Percentiles rank a stretch among this genome's conserved stretches.
Conservation (phyloP, 1,140 invertebrate genomes). For the Philotrypesis tridentata region DNA sequence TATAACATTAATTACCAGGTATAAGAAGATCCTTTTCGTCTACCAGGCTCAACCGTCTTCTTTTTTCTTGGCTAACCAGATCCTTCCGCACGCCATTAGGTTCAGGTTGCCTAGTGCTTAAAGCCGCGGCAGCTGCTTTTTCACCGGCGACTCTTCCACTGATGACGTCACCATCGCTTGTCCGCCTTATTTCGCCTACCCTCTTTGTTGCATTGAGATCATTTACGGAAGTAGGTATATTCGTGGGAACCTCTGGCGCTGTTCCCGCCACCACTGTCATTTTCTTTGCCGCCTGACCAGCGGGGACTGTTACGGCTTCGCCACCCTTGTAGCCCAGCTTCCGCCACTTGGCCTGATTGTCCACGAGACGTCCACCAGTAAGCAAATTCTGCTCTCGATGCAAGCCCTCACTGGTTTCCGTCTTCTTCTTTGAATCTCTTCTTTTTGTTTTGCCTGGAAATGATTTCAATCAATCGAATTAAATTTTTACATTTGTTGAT, state of each 20-base stretch:
- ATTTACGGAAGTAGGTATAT: slow-evolving; percentile 56
- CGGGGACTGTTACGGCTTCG: slow-evolving; percentile 54
- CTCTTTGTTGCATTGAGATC: slow-evolving; percentile 66
- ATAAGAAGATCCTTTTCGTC: slow-evolving; percentile 71
- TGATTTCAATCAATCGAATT: slow-evolving; percentile 34
- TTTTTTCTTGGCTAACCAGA: slow-evolving; percentile 65
- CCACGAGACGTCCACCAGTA: slow-evolving; percentile 70
- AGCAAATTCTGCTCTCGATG: slow-evolving; percentile 71
- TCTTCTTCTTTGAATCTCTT: slow-evolving; percentile 75
- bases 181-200: slow-evolving; percentile 70
- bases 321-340: slow-evolving; percentile 71
- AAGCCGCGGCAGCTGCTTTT: slow-evolving; percentile 59
- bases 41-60: slow-evolving; percentile 68
- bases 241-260: slow-evolving; percentile 42
- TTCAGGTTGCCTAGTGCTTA: slow-evolving; percentile 64
- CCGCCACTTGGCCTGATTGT: slow-evolving; percentile 70
- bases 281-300: slow-evolving; percentile 53
- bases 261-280: neutral
- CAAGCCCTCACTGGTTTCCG: slow-evolving; percentile 69
- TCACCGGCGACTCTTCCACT: slow-evolving; percentile 53
- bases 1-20: slow-evolving; percentile 58
- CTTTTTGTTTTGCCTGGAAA: slow-evolving; percentile 72
- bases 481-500: neutral
- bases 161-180: slow-evolving; percentile 71
- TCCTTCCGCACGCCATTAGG: slow-evolving; percentile 71